Conservation (phyloP, 2,113 vertebrate species). For the Lagopus muta region DNA sequence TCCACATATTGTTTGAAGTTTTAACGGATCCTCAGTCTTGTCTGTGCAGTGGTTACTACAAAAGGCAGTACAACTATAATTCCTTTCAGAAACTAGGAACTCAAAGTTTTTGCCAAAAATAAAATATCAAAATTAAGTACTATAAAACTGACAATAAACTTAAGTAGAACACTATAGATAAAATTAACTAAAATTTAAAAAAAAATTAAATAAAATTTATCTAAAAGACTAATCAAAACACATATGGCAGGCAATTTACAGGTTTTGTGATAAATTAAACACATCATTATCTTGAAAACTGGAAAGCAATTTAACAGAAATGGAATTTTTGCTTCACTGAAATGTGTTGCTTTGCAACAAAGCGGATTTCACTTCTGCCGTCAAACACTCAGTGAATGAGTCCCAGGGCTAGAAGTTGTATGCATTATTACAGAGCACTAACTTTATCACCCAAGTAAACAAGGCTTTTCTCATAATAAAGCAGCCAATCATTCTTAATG, state of each 20-base stretch:
- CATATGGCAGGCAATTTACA: constrained; percentile 74
- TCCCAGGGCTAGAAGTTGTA: constrained; percentile 57
- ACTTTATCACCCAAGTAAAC: constrained; percentile 78
- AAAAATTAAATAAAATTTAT: constrained; percentile 4
- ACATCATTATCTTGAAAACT: constrained; percentile 79
- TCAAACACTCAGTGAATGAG: constrained; percentile 76
- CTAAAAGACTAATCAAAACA: constrained; percentile 79
- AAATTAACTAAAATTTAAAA: background rate
- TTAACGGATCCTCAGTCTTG: constrained; percentile 23
- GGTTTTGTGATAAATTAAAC: constrained; percentile 83
- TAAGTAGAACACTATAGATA: background rate
- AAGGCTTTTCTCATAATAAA: constrained; percentile 77
- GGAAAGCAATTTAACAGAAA: constrained; percentile 71
- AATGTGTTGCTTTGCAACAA: constrained; percentile 89
- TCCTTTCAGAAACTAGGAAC: constrained; percentile 7
- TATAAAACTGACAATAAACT: constrained; percentile 4
- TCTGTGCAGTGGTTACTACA: background rate
- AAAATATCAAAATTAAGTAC: constrained; percentile 24
- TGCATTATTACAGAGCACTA: constrained; percentile 68
- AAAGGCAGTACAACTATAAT: constrained; percentile 23
- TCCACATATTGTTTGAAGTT: constrained; percentile 21
- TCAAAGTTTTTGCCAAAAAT: constrained; percentile 3
- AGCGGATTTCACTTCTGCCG: constrained; percentile 81
- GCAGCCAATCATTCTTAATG: constrained; percentile 52
- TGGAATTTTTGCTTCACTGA: constrained; percentile 84